Evolutionary conservation across 1,140 invertebrate genomes (phyloP).

Genomic region (Drosophila triauraria): DNA sequence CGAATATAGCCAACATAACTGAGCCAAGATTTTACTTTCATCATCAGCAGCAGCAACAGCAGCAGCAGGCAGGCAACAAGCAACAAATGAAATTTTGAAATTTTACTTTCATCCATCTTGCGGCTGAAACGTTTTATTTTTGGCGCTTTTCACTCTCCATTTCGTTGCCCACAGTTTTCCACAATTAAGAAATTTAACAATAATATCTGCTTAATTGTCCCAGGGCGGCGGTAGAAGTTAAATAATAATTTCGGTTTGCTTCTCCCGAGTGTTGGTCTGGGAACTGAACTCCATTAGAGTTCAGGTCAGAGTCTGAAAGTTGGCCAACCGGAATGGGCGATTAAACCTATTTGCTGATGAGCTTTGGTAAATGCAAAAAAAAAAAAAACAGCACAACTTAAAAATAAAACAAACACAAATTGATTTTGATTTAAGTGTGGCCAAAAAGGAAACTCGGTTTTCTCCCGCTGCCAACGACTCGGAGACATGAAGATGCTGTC

Average conservation of each 20-base stretch:
- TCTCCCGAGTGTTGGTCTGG: constrained; percentile 15
- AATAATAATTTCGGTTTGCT: constrained; percentile 33
- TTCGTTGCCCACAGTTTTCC: constrained; percentile 45
- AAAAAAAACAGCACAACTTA: constrained; percentile 14
- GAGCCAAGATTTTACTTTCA: constrained; percentile 77
- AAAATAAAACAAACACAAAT: constrained; percentile 51
- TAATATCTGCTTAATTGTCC: constrained; percentile 47
- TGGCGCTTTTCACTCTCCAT: constrained; percentile 53
- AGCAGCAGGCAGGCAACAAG: constrained; percentile 29
- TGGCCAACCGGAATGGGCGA: constrained; percentile 64
- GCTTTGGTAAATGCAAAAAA: constrained; percentile 22
- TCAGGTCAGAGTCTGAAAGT: constrained; percentile 48
- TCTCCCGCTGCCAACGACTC: constrained; percentile 50
- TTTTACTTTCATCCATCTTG: constrained; percentile 76
- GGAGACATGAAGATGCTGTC: constrained; percentile 36
- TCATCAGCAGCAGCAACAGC: constrained; percentile 48
- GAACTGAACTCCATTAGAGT: constrained; percentile 36
- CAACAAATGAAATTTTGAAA: constrained; percentile 66
- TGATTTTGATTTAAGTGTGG: constrained; percentile 40
- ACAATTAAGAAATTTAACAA: constrained; percentile 48
- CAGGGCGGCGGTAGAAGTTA: constrained; percentile 26
- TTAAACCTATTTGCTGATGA: constrained; percentile 55
- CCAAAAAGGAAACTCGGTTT: constrained; percentile 66
- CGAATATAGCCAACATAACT: constrained; percentile 59
- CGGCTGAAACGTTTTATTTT: constrained; percentile 40